A percentile compares a stretch with the other conserved stretches of the same genome.
phyloP scores from a whole-genome alignment of 2,113 vertebrate species.

The Tragelaphus scriptus region DNA sequence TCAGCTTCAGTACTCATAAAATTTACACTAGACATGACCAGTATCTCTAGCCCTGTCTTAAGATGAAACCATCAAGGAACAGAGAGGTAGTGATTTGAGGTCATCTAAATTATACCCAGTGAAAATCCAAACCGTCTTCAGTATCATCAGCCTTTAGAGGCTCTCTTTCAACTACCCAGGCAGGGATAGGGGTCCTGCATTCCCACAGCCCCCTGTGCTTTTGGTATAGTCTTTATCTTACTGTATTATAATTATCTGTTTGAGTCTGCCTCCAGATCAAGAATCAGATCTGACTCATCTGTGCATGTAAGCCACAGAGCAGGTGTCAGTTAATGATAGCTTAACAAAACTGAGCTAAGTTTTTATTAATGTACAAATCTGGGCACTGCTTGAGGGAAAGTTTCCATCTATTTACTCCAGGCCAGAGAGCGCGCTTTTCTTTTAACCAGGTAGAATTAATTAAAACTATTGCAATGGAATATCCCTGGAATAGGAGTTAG shows the following conservation, averaged over 20 bases:
- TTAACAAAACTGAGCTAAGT: not conserved
- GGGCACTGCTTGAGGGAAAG: not conserved
- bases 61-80: not conserved
- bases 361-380: conserved; percentile 9
- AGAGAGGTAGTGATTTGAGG: not conserved
- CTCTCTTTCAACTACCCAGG: not conserved
- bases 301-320: not conserved
- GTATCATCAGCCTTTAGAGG: not conserved
- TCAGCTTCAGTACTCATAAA: not conserved
- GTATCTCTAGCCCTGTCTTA: not conserved
- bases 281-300: not conserved
- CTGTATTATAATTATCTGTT: not conserved
- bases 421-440: not conserved
- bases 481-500: not conserved
- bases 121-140: not conserved
- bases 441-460: not conserved
- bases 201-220: not conserved
- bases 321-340: not conserved
- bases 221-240: not conserved
- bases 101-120: not conserved
- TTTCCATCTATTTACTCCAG: not conserved
- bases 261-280: not conserved
- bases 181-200: not conserved
- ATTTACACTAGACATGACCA: not conserved
- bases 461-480: not conserved